Base-by-base conservation (phyloP, 2,888 invertebrate species). In the Nomada ruficornis region DNA sequence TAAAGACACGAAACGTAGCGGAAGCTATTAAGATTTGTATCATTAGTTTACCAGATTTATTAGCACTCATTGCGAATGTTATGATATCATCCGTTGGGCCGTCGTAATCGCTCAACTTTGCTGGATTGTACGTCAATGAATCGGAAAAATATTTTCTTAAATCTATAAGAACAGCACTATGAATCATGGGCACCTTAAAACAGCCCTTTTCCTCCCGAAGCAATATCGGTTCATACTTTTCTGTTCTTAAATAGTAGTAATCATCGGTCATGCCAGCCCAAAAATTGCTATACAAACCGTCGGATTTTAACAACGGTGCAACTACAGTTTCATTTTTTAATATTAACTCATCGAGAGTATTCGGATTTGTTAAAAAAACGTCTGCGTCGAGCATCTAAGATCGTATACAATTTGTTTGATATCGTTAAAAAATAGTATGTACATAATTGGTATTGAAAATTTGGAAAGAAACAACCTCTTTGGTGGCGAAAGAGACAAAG, bases 11-110 rank as follows among this genome's bases (percentile, higher is more conserved):
- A 29, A 57, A 9, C 42, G 4, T 29, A 4, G 2, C 26, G 11
- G 55, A 44, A 80, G 18, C 4, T 20, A 18, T 50, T 4, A 26
- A 29, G 59, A 36, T 57, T 64, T 18, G 9, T 36, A 2, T 36
- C 13, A 23, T 20, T 9, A n/a, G 82, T 87, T 89, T 91, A 96
- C 96, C 95, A 83, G 96, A 95, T 80, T 94, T 94, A 90, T 96
- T 96, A 0, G 98, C 98, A 63, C 97, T 97, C 13, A 97, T 93
- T 4, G 99, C 98, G 94, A 99, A 98, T 0, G 97, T 95, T 84
- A 99, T 98, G 68, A 99, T 98, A 93, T 99, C 99, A 94, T 99
- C 99, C 0, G 95, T 94, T 0, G 98, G 97, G 0, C 98, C 98
- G 71, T 95, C 93, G 89, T 97, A 98, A n/a, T 94, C 91, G 3